Percentiles rank a stretch among this genome's conserved stretches.
These are phyloP conservation scores for Melanotaenia maccullochi DNA, from an alignment of 2,797 vertebrate genomes.

Conservation along the genomic window DNA sequence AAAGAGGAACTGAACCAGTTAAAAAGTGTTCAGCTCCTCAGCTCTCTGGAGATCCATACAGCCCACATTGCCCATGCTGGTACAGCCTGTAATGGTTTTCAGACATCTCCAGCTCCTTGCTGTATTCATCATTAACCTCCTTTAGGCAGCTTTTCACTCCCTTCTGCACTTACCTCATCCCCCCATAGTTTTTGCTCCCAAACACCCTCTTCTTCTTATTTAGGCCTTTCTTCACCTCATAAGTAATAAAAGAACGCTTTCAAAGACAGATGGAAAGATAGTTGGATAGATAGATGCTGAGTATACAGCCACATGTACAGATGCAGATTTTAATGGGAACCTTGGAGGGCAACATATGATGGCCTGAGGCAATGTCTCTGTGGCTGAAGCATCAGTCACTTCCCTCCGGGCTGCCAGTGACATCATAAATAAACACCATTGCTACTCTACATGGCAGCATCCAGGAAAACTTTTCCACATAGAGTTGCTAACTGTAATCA, in stretches of 20 bases:
- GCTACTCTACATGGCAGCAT: slow-evolving; percentile 35
- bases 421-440: slow-evolving; percentile 68
- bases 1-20: too few species aligned
- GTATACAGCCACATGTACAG: neutral
- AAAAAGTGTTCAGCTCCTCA: too few species aligned
- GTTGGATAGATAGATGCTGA: slow-evolving; percentile 6
- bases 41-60: too few species aligned
- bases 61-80: too few species aligned
- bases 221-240: too few species aligned
- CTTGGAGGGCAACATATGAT: slow-evolving; percentile 76
- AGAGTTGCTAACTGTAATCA: slow-evolving; percentile 5
- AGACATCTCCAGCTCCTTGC: too few species aligned
- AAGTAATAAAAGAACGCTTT: neutral
- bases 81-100: too few species aligned
- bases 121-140: too few species aligned
- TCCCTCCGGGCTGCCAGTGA: slow-evolving; percentile 62
- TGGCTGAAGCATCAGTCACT: slow-evolving; percentile 66
- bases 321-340: slow-evolving; percentile 59
- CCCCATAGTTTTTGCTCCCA: too few species aligned
- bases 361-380: slow-evolving; percentile 71
- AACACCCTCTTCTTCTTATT: too few species aligned
- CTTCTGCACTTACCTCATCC: too few species aligned
- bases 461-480: slow-evolving; percentile 11
- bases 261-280: neutral
- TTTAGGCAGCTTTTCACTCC: too few species aligned